Base-by-base conservation (phyloP, 2,113 vertebrate genomes). In the Alaudala cheleensis region DNA sequence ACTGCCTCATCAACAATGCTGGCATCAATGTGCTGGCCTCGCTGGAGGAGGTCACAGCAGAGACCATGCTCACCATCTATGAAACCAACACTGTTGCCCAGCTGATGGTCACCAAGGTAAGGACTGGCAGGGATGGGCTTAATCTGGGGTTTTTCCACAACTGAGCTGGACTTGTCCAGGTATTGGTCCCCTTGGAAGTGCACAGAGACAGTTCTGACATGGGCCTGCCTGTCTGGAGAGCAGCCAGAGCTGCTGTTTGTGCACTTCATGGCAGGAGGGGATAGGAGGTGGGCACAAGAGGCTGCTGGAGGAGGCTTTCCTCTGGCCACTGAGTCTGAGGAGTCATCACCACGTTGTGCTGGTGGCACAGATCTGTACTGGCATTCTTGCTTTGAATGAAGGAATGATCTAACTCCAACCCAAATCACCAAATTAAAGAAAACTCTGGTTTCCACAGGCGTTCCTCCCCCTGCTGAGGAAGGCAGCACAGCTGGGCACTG, bases 1-100 rank as follows among this genome's bases (percentile, higher is more conserved):
- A 98, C 95, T 97, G 98, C 94, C 96, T 98, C 67, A 97, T 98
- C 50, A 98, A 98, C 97, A 98, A 98, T 2, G 97, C 98, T 4
- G 98, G 85, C 54, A 83, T 97, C 76, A 82, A 96, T 3, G 53
- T 79, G 37, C 57, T 74, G 1, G 92, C 77, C 18, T 92, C 54
- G 34, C 44, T 97, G 90, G 86, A 96, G 83, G 95, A 96, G 29
- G 96, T 96, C 25, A 97, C 70, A 0, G 77, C 92, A 9, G 97
- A 98, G 81, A 97, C 96, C 14, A 98, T 98, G 98, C 97, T 97
- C 62, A 97, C 85, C n/a, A 42, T 81, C 6, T 97, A 97, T 45
- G 96, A 96, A 73, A 98, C 96, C 84, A 98, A 97, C 20, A 89
- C 97, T 0, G 98, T 98, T 5, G 97, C 98, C 76, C 98, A 98